A percentile compares a stretch with the other conserved stretches of the same genome.
Conservation (phyloP, 2,113 vertebrate species). For the Xiphorhynchus elegans region DNA sequence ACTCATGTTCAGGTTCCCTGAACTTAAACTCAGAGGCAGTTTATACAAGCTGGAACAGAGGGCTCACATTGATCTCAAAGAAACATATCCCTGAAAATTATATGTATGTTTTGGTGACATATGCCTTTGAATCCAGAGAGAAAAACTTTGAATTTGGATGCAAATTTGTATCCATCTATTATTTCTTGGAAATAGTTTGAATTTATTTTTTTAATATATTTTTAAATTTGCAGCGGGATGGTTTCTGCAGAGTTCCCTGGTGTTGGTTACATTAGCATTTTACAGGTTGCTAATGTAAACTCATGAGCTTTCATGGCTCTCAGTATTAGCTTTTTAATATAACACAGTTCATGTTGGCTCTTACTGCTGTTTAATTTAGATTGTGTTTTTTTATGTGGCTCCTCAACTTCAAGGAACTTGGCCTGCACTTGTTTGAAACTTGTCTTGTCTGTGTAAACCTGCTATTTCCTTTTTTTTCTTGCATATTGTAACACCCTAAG, state of each 20-base stretch:
- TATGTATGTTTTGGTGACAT: background rate
- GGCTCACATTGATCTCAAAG: background rate
- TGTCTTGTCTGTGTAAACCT: background rate
- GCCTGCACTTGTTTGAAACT: background rate
- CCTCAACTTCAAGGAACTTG: background rate
- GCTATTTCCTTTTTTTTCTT: background rate
- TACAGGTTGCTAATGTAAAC: slow-evolving; percentile 5
- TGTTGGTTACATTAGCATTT: background rate
- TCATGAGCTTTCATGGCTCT: background rate
- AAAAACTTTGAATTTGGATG: background rate
- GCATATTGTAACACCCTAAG: background rate
- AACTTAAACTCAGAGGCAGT: background rate
- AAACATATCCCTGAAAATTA: background rate
- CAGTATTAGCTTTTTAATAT: slow-evolving; percentile 17
- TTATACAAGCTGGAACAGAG: background rate
- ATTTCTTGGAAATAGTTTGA: background rate
- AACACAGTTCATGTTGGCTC: background rate
- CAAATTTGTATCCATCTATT: background rate
- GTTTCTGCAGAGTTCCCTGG: background rate
- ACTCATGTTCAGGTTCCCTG: background rate
- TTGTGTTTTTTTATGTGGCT: background rate
- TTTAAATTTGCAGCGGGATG: background rate
- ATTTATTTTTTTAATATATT: background rate
- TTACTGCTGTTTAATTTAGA: background rate
- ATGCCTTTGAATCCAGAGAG: background rate